These are phyloP conservation scores for Sebastiscus albofasciatus DNA, from an alignment of 2,797 vertebrate genomes.

Conservation along the genomic window DNA sequence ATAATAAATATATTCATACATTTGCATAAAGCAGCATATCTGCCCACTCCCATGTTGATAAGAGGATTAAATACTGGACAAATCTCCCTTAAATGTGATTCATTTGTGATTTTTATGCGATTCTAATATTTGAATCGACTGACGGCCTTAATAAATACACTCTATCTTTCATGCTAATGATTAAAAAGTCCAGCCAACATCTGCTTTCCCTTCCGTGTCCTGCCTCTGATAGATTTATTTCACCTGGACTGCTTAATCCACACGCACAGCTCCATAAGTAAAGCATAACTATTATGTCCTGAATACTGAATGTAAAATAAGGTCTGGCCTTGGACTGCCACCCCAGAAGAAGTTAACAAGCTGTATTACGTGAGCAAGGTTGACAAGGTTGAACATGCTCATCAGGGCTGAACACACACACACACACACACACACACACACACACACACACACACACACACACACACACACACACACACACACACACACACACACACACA, in stretches of 20 bases:
- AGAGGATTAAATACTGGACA: neutral
- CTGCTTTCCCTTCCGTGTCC: neutral
- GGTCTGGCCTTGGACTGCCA: slow-evolving; percentile 39
- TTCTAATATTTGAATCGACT: neutral
- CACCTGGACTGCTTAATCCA: slow-evolving; percentile 20
- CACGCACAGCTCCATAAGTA: slow-evolving; percentile 14
- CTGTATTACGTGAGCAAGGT: slow-evolving; percentile 36
- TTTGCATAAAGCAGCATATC: neutral
- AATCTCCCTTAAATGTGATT: neutral
- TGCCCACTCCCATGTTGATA: neutral
- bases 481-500: slow-evolving; percentile 29
- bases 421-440: slow-evolving; percentile 33
- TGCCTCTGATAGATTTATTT: slow-evolving; percentile 17
- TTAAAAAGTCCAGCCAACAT: slow-evolving; percentile 5
- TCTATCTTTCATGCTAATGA: slow-evolving; percentile 3
- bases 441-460: slow-evolving; percentile 24
- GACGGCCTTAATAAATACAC: neutral
- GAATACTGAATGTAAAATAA: slow-evolving; percentile 30
- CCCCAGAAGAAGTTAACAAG: slow-evolving; percentile 45
- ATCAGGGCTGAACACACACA: slow-evolving; percentile 21
- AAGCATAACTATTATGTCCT: slow-evolving; percentile 21
- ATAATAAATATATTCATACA: neutral
- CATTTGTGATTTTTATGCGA: neutral
- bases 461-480: slow-evolving; percentile 15
- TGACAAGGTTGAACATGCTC: slow-evolving; percentile 39